A percentile compares a stretch with the other conserved stretches of the same genome.
Conservation (phyloP, 2,888 invertebrate genomes). For the Alloplasta piceator region DNA sequence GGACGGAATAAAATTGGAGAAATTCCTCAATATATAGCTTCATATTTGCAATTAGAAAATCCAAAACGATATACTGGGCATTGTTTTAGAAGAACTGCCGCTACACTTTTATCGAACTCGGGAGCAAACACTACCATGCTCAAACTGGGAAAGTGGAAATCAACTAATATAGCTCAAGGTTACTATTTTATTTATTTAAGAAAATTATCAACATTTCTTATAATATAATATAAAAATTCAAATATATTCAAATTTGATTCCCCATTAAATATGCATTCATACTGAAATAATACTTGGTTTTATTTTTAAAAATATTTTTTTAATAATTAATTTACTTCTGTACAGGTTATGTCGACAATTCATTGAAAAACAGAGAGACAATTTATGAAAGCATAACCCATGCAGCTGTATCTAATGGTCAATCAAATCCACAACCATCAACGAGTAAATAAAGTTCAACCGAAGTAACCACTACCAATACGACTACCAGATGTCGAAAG, state of each 20-base stretch:
- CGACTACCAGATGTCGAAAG: slow-evolving; percentile 34
- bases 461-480: slow-evolving; percentile 18
- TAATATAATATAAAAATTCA: too few species aligned
- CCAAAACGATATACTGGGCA: slow-evolving; percentile 62
- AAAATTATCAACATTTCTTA: too few species aligned
- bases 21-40: slow-evolving; percentile 60
- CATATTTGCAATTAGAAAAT: slow-evolving; percentile 53
- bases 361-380: slow-evolving; percentile 40
- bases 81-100: slow-evolving; percentile 63
- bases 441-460: slow-evolving; percentile 34
- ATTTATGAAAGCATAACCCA: slow-evolving; percentile 37
- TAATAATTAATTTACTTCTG: too few species aligned
- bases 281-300: too few species aligned
- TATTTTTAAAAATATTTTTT: too few species aligned
- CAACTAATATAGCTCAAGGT: slow-evolving; percentile 57
- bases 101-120: slow-evolving; percentile 62
- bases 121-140: slow-evolving; percentile 59
- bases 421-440: slow-evolving; percentile 45
- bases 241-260: background rate
- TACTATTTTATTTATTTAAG: slow-evolving; percentile 44
- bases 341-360: too few species aligned
- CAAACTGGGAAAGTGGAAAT: slow-evolving; percentile 63
- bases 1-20: slow-evolving; percentile 63
- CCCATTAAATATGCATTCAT: too few species aligned
- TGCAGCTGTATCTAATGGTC: slow-evolving; percentile 40